A percentile compares a stretch with the other conserved stretches of the same genome.
Evolutionary conservation across 2,113 vertebrate genomes (phyloP).

Genomic region (Accipiter cooperii): DNA sequence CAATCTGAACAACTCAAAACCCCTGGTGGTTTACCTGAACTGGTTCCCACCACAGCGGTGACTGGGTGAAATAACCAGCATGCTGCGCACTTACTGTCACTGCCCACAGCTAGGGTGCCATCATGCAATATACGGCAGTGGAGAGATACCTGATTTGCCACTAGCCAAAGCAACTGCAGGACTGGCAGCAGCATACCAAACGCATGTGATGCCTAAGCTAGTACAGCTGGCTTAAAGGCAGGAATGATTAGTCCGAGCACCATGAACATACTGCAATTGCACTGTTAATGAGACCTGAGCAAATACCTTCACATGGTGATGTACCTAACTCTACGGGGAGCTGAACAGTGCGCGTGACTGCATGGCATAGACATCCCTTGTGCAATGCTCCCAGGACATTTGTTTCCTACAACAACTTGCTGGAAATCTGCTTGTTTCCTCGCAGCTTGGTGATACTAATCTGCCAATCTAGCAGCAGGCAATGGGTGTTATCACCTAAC

Average conservation of each 20-base stretch:
- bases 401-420: not conserved
- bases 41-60: fast-evolving
- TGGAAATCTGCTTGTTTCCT: not conserved
- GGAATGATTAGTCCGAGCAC: not conserved
- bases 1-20: not conserved
- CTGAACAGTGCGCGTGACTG: fast-evolving
- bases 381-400: fast-evolving
- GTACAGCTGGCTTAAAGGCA: not conserved
- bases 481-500: not conserved
- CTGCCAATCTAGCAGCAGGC: not conserved
- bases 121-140: not conserved
- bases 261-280: not conserved
- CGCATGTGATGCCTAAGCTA: not conserved
- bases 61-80: not conserved
- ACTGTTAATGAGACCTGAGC: not conserved
- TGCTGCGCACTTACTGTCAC: not conserved
- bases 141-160: not conserved
- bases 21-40: not conserved
- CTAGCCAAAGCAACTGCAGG: not conserved
- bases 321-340: not conserved
- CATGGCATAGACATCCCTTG: fast-evolving
- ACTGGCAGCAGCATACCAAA: not conserved
- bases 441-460: not conserved
- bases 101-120: not conserved
- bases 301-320: not conserved